Base-by-base conservation (phyloP, 2,888 invertebrate species). In the Coleophora deauratella region DNA sequence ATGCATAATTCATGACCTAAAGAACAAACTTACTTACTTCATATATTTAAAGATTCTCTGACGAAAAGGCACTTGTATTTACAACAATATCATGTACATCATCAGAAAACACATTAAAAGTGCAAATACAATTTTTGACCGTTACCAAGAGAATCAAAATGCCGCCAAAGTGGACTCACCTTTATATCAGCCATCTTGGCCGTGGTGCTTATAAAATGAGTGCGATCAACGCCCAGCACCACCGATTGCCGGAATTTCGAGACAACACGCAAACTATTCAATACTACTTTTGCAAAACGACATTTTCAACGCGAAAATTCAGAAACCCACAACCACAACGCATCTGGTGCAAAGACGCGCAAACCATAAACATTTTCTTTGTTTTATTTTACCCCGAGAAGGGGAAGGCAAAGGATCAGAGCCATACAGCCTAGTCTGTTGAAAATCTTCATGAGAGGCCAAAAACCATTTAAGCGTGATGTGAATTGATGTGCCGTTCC, bases 121-220 rank as follows among this genome's bases (percentile, higher is more conserved):
- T n/a, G n/a, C n/a, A n/a, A 21, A 4, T 13, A 43, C 12, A 40
- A 45, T 42, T 44, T 65, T 63, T 58, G 70, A 72, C 81, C 80
- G 84, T 82, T 82, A 74, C n/a, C n/a, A n/a, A 6, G 21, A 40
- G 47, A 55, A 70, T 66, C 68, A 81, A 84, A 85, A 82, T 81
- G 78, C 85, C 85, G 85, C 85, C 80, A 84, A 82, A 69, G 53
- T 54, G 50, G 40, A 43, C 74, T 76, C 63, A 86, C 86, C 81
- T 84, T 85, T 68, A 86, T 84, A 85, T 86, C 86, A 79, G 86
- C 84, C 86, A 86, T 85, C 70, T 84, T 85, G 76, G 55, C 53
- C 44, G 59, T 59, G 45, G 62, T 73, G 59, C 58, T 66, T 57
- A 62, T 62, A 61, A 59, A 63, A 57, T 66, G 66, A 58, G 55